Base-by-base conservation (phyloP, 2,113 vertebrate genomes). In the Sprattus sprattus region DNA sequence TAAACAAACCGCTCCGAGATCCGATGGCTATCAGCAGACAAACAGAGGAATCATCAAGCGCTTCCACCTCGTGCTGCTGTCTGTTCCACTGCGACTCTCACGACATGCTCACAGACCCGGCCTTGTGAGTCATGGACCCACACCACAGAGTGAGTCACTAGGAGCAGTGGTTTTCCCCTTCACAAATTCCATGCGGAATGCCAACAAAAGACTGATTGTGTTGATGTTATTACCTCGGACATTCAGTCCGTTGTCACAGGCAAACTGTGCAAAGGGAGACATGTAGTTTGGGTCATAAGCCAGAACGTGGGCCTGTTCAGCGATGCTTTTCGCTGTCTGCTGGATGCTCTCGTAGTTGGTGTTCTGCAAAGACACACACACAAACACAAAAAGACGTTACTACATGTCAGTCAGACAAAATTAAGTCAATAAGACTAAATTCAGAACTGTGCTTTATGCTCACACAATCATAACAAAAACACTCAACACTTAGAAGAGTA, bases 181-280 rank as follows among this genome's bases (percentile, higher is more conserved):
- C 52, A 54, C 15, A 54, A 54, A 18, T 18, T 54, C 52, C 52
- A 15, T 15, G 0, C 16, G 39, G 2, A 39, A 39, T 15, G 25
- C 18, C 8, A 81, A 25, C 3, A 20, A 13, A 47, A 86, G 75
- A 32, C 46, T 32, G 45, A 71, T 44, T 16, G 18, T 60, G 54
- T 20, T 22, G 20, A 7, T 18, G 25, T 32, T 49, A 6, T 95
- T 89, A 99, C 98, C 98, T 97, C 98, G 95, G 92, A 99, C 98
- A 92, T 99, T 98, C 94, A 99, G 90, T 44, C 98, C 98, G 44
- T 99, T 99, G 95, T 98, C 98, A 94, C 98, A 99, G 11, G 98
- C 98, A 87, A 99, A 99, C 95, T 99, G 98, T 93, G 98, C 98
- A 86, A 99, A 99, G n/a, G 98, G 98, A 4, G 98, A 99, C 98